phyloP scores from a whole-genome alignment of 2,113 vertebrate genomes.

The Halichoeres trimaculatus region DNA sequence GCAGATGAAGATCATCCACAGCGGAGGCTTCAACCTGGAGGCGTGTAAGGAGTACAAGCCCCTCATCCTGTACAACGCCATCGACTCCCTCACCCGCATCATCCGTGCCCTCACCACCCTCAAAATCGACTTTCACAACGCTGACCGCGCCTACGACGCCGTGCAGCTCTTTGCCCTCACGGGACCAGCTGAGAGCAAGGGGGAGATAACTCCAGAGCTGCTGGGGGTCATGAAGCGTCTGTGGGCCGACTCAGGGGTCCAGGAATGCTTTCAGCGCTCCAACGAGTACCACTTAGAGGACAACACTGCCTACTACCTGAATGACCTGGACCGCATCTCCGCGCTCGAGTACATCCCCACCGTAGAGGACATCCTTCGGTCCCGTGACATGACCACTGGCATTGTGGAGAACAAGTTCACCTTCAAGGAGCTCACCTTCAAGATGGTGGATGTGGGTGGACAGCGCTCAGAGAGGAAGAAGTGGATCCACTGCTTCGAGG shows the following conservation, averaged over 20 bases:
- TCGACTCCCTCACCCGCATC: constrained; percentile 98
- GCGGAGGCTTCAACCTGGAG: constrained; percentile 97
- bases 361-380: constrained; percentile 97
- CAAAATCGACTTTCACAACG: constrained; percentile 98
- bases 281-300: constrained; percentile 99
- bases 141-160: constrained; percentile 95
- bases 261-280: constrained; percentile 96
- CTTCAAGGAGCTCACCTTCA: constrained; percentile 99
- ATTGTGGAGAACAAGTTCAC: constrained; percentile 99
- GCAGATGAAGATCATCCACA: constrained; percentile 99
- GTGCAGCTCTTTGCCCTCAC: constrained; percentile 98
- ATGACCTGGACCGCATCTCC: constrained; percentile 96
- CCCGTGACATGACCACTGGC: constrained; percentile 99
- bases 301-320: constrained; percentile 98
- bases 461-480: constrained; percentile 99
- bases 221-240: constrained; percentile 96
- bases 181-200: constrained; percentile 96
- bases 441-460: constrained; percentile 99
- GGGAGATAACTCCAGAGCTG: constrained; percentile 95
- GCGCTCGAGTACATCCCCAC: constrained; percentile 96
- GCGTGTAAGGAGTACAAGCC: constrained; percentile 99
- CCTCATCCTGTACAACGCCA: constrained; percentile 98
- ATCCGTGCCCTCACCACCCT: constrained; percentile 95
- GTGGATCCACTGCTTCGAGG: constrained; percentile 99
- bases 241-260: constrained; percentile 95